A percentile compares a stretch with the other conserved stretches of the same genome.
Conservation (phyloP, 2,888 invertebrate genomes). For the Bhutanitis thaidina region DNA sequence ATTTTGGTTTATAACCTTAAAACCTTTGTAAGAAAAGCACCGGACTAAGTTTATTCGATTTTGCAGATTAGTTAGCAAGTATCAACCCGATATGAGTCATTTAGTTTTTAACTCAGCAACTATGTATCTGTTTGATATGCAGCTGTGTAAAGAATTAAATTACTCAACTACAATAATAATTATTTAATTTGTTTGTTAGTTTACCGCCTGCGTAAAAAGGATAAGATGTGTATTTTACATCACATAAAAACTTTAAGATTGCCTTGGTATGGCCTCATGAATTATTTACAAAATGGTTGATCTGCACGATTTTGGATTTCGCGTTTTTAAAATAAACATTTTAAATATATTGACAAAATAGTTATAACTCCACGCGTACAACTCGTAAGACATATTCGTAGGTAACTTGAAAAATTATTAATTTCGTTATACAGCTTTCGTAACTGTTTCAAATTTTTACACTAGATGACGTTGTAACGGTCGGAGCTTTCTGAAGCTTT, state of each 20-base stretch:
- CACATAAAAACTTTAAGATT: background rate
- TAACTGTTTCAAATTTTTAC: conserved; percentile 35
- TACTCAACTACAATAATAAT: background rate
- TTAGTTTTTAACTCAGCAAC: too few relatives aligned
- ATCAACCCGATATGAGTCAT: too few relatives aligned
- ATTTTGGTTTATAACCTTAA: too few relatives aligned
- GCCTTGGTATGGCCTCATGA: background rate
- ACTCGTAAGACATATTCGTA: too few relatives aligned
- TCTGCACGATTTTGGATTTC: background rate
- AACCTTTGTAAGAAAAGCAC: too few relatives aligned
- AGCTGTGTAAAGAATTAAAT: background rate
- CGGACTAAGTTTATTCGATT: too few relatives aligned
- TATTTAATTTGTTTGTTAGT: conserved; percentile 1
- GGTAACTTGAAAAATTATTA: background rate
- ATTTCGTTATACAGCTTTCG: background rate
- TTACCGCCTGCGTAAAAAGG: background rate
- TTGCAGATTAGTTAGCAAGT: too few relatives aligned
- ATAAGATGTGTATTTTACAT: background rate
- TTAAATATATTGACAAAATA: too few relatives aligned
- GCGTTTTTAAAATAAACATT: too few relatives aligned
- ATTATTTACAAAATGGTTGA: background rate
- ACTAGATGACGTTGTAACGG: conserved; percentile 39
- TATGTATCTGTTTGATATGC: conserved; percentile 1
- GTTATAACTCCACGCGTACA: too few relatives aligned
- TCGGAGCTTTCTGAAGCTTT: conserved; percentile 21